Evolutionary conservation across 2,113 vertebrate species (phyloP), one percentile per base, ranked within the genome.

Genomic region (Fulmarus glacialis): DNA sequence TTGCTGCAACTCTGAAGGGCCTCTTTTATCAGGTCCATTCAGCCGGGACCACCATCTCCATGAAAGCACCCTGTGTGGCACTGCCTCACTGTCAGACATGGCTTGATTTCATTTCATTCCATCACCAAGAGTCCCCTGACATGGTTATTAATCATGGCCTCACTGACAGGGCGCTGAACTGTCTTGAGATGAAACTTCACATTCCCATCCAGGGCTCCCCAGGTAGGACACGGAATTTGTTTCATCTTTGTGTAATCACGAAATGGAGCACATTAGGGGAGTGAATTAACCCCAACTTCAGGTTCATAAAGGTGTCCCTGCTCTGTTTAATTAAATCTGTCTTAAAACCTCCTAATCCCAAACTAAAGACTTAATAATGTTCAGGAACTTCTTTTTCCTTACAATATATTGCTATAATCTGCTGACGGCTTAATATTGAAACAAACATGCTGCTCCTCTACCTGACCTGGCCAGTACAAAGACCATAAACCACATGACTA

Each of bases 321-420:
- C 60, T 96, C 87, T 87, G 30, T 97, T 98, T 98, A 98, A 98
- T 98, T 98, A 98, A 98, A 98, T 97, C 82, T 98, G 97, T 90
- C 97, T 98, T 98, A 98, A 98, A 89, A 87, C 32, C 36, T 94
- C 81, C 58, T 98, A 98, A 98, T 98, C 95, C 95, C 93, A 90
- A 97, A 84, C 73, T 97, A 97, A 96, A 96, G 93, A 94, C 88
- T 96, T 97, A 97, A 98, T 98, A 96, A 97, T 42, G 56, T 82
- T 89, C 87, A 93, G 80, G 78, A 96, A 89, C 92, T 75, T 90
- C 89, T 93, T 90, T 96, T 93, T 73, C 94, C 92, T 95, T 93
- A 93, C 47, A 97, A 86, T 89, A 93, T 79, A 95, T 83, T 97
- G 70, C 62, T 84, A 88, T 98, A 98, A 97, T 95, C 89, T 97